phyloP scores from a whole-genome alignment of 2,888 invertebrate species.

The Leucoptera coffeella region DNA sequence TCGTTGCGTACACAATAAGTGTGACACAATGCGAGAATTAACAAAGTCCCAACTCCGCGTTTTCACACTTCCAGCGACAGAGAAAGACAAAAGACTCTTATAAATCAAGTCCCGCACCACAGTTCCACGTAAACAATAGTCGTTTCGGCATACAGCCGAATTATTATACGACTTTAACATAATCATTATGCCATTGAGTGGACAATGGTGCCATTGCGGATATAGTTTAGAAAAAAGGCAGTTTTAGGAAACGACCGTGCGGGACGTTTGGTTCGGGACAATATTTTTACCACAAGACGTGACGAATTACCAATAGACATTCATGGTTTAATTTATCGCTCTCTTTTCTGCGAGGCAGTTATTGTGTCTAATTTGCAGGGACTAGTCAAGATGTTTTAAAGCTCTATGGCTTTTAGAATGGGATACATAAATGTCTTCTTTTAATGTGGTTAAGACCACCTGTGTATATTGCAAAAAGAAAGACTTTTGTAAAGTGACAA shows the following conservation, averaged over 20 bases:
- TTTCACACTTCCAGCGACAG: too few relatives aligned
- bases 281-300: slow-evolving; percentile 41
- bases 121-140: slow-evolving; percentile 41
- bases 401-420: too few relatives aligned
- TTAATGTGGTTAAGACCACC: too few relatives aligned
- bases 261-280: slow-evolving; percentile 23
- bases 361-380: too few relatives aligned
- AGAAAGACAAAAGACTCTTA: too few relatives aligned
- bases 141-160: slow-evolving; percentile 24
- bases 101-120: slow-evolving; percentile 31
- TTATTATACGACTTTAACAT: slow-evolving; percentile 34
- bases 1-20: slow-evolving; percentile 41
- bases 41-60: slow-evolving; percentile 35
- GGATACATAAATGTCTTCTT: too few relatives aligned
- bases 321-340: background rate
- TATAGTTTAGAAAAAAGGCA: too few relatives aligned
- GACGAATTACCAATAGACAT: slow-evolving; percentile 17
- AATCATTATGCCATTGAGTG: slow-evolving; percentile 30
- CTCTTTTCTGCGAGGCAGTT: too few relatives aligned
- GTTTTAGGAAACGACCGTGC: slow-evolving; percentile 11
- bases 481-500: too few relatives aligned
- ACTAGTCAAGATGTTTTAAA: too few relatives aligned
- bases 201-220: too few relatives aligned
- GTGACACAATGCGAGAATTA: slow-evolving; percentile 45
- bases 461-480: too few relatives aligned